Evolutionary conservation across 2,888 invertebrate genomes (phyloP), one percentile per base, ranked within the genome.

Genomic region (Macrophya alboannulata): DNA sequence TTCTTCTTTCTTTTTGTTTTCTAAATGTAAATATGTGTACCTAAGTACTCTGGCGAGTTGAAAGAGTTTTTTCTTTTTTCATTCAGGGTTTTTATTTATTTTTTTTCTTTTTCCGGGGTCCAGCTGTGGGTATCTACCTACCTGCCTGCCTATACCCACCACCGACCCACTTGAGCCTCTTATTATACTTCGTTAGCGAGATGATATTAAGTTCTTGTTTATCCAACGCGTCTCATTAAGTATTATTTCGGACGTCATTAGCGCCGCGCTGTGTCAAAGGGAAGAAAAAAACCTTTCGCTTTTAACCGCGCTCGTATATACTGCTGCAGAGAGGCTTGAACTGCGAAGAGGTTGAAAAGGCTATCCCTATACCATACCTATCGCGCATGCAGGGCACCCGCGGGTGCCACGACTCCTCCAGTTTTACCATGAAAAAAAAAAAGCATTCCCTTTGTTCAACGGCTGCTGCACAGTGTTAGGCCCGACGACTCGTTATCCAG

Each of bases 191-290:
- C 72, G 72, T 74, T 74, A 74, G 45, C 45, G 72, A 45, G 72
- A 74, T 74, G 72, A 74, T 74, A 43, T 74, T 74, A 74, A 74
- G 45, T 74, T 45, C 10, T 0, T 45, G 72, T 74, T 74, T 12
- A 21, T 45, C 45, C 45, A 45, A 74, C 72, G 72, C 72, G 68
- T 37, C 68, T 74, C 72, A 74, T 74, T 74, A 74, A 45, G 43
- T 74, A 74, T 74, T 74, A 74, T 45, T 74, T 45, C 72, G 45
- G 72, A 74, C 72, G 72, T 74, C 72, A 74, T 74, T 74, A 74
- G 72, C 45, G n/a, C 17, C 40, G 72, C 45, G n/a, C 17, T 17
- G 45, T 25, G 37, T 68, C 68, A 68, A 68, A 68, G 68, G 37
- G 8, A 68, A 45, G 4, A 21, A 21, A 68, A 45, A 9, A 21